Evolutionary conservation across 2,888 invertebrate species (phyloP), one percentile per base, ranked within the genome.

Genomic region (Diarsia dahlii): DNA sequence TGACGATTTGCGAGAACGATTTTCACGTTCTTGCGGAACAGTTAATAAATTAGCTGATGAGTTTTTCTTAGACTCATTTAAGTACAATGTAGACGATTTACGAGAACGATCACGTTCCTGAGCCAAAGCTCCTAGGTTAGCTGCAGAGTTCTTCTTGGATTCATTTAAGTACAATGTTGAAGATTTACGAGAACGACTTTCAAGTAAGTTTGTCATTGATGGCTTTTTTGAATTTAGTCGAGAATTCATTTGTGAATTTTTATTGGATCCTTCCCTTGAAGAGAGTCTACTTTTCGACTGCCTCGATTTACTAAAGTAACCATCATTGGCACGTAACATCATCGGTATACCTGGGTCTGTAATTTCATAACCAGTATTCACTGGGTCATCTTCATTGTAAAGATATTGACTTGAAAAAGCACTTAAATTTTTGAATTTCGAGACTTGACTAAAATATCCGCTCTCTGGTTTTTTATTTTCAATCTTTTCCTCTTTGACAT

Each of bases 331-430:
- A 78, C 95, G 91, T 45, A 97, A 90, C 96, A 98, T 96, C 98
- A 98, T 98, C 0, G 98, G 98, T 10, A 97, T 96, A 70, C 97
- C 97, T 0, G 98, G 97, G 80, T 97, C 97, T 3, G 97, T 97
- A 45, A 98, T 97, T 93, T 97, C 97, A 88, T 97, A 97, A 48
- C 97, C 97, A 0, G 97, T 94, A 66, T 97, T 97, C 10, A 97
- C 93, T 18, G 97, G 97, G 68, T 97, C 97, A 87, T 98, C 97
- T 89, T 97, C 97, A 87, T 97, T 97, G 82, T 97, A 97, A 65
- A 97, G 92, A 91, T 97, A 97, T 89, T 98, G 98, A 90, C 97
- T 98, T 71, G 97, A 97, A 90, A 97, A 96, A 15, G 96, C 91
- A 84, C 95, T 94, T 77, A 95, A 79, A 81, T 95, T 95, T 89